Conservation (phyloP, 2,797 vertebrate species). For the Rhinatrema bivittatum region DNA sequence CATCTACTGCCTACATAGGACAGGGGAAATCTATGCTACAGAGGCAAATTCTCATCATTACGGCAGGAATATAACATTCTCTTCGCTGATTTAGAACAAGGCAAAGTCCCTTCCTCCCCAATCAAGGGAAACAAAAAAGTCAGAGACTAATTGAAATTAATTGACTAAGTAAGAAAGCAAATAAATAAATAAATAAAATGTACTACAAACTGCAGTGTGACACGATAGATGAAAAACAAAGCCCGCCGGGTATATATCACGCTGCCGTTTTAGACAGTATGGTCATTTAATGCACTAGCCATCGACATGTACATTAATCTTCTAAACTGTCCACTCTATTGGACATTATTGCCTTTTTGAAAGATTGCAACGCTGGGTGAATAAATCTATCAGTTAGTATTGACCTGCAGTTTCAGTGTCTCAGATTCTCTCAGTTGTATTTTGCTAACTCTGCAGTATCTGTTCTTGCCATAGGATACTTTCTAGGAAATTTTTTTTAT, state of each 20-base stretch:
- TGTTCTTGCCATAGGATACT: background rate
- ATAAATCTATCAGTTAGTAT: background rate
- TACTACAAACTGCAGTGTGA: background rate
- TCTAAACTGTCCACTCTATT: background rate
- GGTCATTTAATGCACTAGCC: background rate
- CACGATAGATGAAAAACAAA: background rate
- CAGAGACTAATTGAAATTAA: too few species aligned
- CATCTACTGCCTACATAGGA: too few species aligned
- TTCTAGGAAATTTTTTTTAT: background rate
- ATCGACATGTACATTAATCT: slow-evolving; percentile 1
- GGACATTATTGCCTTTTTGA: background rate
- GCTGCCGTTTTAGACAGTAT: background rate
- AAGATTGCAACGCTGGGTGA: background rate
- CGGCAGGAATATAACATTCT: too few species aligned
- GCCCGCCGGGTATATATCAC: background rate
- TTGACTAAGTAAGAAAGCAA: too few species aligned
- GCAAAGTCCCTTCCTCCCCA: too few species aligned
- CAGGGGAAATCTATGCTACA: too few species aligned
- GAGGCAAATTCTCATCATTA: too few species aligned
- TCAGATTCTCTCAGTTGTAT: background rate
- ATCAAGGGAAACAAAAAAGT: too few species aligned
- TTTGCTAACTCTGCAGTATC: background rate
- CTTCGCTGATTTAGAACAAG: too few species aligned
- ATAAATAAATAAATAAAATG: too few species aligned
- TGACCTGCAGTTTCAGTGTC: slow-evolving; percentile 7